A percentile compares a stretch with the other conserved stretches of the same genome.
Evolutionary conservation across 2,113 vertebrate genomes (phyloP).

Genomic region (Heloderma charlesbogerti): DNA sequence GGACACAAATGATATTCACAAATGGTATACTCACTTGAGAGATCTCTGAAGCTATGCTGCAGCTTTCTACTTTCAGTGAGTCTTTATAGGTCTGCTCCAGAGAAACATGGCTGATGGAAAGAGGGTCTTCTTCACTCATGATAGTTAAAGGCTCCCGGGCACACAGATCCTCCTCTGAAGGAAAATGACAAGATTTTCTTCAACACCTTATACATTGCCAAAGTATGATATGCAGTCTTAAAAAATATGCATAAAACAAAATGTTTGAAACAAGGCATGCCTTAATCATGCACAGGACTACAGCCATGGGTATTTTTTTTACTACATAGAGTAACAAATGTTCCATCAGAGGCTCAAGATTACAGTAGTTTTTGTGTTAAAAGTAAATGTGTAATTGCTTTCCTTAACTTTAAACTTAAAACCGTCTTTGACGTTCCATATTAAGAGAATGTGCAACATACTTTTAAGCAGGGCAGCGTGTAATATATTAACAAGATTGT

Average conservation of each 20-base stretch:
- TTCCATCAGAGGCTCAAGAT: too few relatives aligned
- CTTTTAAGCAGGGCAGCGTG: too few relatives aligned
- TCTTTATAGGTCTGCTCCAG: background rate
- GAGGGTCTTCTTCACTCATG: background rate
- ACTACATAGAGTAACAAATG: too few relatives aligned
- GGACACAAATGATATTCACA: background rate
- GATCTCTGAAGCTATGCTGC: background rate
- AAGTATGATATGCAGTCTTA: background rate
- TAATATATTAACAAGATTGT: too few relatives aligned
- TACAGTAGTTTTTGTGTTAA: too few relatives aligned
- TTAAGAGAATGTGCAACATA: too few relatives aligned
- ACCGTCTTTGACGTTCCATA: too few relatives aligned
- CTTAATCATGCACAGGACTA: too few relatives aligned
- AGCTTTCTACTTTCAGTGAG: constrained; percentile 33
- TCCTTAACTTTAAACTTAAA: too few relatives aligned
- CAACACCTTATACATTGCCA: background rate
- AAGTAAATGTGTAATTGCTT: too few relatives aligned
- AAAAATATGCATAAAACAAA: background rate
- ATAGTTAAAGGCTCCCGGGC: constrained; percentile 24
- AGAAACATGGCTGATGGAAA: background rate
- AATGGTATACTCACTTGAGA: constrained; percentile 35
- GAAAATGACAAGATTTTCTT: background rate
- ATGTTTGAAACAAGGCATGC: background rate
- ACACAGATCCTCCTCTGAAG: constrained; percentile 21
- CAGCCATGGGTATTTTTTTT: too few relatives aligned